Conservation (phyloP, 2,797 vertebrate genomes). For the Macropus fuliginosus region DNA sequence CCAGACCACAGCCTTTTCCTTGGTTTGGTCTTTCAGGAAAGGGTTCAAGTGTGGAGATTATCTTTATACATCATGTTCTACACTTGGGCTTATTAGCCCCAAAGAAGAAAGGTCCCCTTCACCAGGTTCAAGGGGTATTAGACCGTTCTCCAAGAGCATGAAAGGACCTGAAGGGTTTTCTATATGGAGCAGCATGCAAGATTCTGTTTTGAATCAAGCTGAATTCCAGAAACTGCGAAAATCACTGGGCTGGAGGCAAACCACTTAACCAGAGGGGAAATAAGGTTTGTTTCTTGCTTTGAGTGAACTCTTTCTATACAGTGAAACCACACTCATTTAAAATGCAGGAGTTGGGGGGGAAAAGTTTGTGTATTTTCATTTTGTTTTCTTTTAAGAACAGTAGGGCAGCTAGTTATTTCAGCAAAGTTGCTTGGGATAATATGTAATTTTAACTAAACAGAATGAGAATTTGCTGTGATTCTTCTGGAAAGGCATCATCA, state of each 20-base stretch:
- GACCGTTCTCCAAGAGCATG: background rate
- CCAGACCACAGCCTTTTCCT: background rate
- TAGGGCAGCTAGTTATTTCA: background rate
- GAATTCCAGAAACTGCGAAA: background rate
- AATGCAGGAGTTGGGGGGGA: background rate
- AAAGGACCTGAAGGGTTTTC: background rate
- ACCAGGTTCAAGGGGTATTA: background rate
- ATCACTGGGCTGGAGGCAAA: conserved; percentile 12
- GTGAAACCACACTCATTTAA: background rate
- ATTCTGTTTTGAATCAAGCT: conserved; percentile 25
- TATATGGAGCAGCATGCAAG: background rate
- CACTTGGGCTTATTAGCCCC: background rate
- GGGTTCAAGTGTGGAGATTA: background rate
- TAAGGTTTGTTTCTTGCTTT: conserved; percentile 32
- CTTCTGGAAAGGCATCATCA: conserved; percentile 33
- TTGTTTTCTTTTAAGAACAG: background rate
- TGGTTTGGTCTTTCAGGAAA: background rate
- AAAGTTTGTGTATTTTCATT: background rate
- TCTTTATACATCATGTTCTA: background rate
- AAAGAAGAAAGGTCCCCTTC: background rate
- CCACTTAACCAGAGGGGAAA: background rate
- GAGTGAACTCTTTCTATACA: conserved; percentile 7
- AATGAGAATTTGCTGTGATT: conserved; percentile 19
- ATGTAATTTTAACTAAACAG: conserved; percentile 41
- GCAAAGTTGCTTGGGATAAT: conserved; percentile 12